These are phyloP conservation scores for Drosophila quinaria DNA, from an alignment of 2,888 invertebrate species.

Conservation along the genomic window DNA sequence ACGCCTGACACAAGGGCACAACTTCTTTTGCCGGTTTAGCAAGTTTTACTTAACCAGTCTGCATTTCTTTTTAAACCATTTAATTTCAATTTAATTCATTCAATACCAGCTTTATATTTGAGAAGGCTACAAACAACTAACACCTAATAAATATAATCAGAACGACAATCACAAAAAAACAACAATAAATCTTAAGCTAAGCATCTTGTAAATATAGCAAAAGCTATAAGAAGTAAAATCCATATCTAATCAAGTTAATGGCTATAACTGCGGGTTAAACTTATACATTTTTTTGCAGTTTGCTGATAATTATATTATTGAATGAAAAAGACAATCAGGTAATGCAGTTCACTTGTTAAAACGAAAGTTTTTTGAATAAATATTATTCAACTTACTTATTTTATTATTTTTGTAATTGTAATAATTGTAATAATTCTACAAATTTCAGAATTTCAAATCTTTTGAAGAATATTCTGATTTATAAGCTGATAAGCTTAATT, in stretches of 20 bases:
- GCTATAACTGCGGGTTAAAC: not conserved
- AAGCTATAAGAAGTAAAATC: not conserved
- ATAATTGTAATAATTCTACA: too few species aligned
- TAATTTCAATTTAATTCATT: not conserved
- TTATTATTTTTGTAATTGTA: too few species aligned
- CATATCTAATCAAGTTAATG: not conserved
- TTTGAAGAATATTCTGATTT: too few species aligned
- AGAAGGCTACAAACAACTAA: not conserved
- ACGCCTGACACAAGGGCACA: slow-evolving; percentile 15
- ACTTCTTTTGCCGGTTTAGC: not conserved
- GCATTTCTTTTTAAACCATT: not conserved
- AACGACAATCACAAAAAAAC: not conserved
- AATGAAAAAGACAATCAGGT: not conserved
- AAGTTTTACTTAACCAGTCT: slow-evolving; percentile 3
- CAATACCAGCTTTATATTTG: not conserved
- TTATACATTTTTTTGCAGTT: not conserved
- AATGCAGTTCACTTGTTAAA: not conserved
- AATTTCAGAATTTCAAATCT: too few species aligned
- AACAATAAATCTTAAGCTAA: not conserved
- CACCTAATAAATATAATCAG: not conserved
- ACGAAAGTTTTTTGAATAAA: not conserved
- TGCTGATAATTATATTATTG: not conserved
- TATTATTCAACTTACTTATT: not conserved
- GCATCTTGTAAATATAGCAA: not conserved
- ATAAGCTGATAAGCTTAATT: too few species aligned